Evolutionary conservation across 2,888 invertebrate genomes (phyloP).

Genomic region (Automeris io): DNA sequence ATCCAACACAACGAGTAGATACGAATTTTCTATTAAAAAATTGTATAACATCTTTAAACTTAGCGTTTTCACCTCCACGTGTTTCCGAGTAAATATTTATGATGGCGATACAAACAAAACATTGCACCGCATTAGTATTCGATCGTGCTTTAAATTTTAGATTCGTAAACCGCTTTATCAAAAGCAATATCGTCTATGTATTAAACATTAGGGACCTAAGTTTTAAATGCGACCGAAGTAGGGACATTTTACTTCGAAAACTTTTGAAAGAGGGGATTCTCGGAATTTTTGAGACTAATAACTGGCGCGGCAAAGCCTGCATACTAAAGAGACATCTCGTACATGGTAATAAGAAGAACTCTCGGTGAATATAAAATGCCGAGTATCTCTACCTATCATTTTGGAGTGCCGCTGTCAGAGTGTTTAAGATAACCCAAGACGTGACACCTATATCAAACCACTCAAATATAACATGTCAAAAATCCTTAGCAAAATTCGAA

Average conservation of each 20-base stretch:
- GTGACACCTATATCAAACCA: slow-evolving; percentile 49
- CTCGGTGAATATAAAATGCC: slow-evolving; percentile 64
- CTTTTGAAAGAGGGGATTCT: slow-evolving; percentile 51
- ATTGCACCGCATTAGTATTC: slow-evolving; percentile 59
- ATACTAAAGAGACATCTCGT: slow-evolving; percentile 66
- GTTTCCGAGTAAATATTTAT: slow-evolving; percentile 62
- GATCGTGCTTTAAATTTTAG: slow-evolving; percentile 72
- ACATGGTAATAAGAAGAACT: slow-evolving; percentile 63
- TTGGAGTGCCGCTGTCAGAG: slow-evolving; percentile 43
- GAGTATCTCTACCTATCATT: slow-evolving; percentile 54
- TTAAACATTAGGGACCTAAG: slow-evolving; percentile 68
- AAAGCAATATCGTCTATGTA: slow-evolving; percentile 72
- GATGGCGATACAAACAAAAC: slow-evolving; percentile 62
- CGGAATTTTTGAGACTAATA: slow-evolving; percentile 74
- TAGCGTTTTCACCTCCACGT: slow-evolving; percentile 47
- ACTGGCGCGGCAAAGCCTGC: slow-evolving; percentile 61
- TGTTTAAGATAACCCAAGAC: slow-evolving; percentile 47
- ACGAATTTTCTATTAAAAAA: neutral
- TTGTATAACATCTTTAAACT: slow-evolving; percentile 15
- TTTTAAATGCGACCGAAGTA: slow-evolving; percentile 58
- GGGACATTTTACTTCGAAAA: slow-evolving; percentile 53
- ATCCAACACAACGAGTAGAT: neutral
- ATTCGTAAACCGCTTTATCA: slow-evolving; percentile 74
- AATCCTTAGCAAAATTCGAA: no score
- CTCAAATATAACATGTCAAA: no score